A percentile compares a stretch with the other conserved stretches of the same genome.
Conservation (phyloP, 1,140 invertebrate genomes). For the Orius laevigatus region DNA sequence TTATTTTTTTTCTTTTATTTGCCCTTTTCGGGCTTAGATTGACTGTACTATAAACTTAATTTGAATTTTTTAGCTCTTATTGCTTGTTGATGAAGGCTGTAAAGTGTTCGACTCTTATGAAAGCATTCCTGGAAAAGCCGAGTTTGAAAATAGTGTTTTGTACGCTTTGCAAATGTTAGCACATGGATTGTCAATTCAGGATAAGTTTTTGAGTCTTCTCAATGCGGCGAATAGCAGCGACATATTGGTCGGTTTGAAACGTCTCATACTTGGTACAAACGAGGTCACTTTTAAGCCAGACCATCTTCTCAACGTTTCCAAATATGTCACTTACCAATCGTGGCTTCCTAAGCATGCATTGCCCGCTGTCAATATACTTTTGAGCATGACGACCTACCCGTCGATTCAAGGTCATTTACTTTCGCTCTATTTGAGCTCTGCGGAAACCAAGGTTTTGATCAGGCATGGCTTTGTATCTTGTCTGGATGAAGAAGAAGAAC, state of each 20-base stretch:
- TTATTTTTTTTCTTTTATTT: too few species aligned
- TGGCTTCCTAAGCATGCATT: constrained; percentile 51
- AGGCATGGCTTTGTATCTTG: constrained; percentile 79
- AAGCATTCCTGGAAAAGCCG: constrained; percentile 44
- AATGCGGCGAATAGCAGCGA: constrained; percentile 33
- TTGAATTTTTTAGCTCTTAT: constrained; percentile 41
- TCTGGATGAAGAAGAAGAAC: constrained; percentile 49
- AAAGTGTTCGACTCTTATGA: constrained; percentile 54
- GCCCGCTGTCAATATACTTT: constrained; percentile 51
- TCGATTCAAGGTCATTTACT: constrained; percentile 51
- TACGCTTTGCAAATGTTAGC: constrained; percentile 52
- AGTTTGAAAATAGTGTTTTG: constrained; percentile 46
- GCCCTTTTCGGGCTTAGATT: too few species aligned
- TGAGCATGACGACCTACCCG: constrained; percentile 38
- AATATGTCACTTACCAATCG: constrained; percentile 50
- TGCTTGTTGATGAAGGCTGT: constrained; percentile 64
- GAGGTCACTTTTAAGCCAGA: constrained; percentile 55
- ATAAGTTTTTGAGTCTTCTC: constrained; percentile 44
- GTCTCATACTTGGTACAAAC: constrained; percentile 69
- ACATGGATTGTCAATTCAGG: constrained; percentile 41
- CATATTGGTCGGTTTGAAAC: constrained; percentile 55
- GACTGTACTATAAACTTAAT: too few species aligned
- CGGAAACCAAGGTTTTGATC: constrained; percentile 34
- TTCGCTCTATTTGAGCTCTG: constrained; percentile 45
- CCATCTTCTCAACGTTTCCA: constrained; percentile 61